These are phyloP conservation scores for Drosophila lutescens DNA, from an alignment of 2,888 invertebrate genomes.

Conservation along the genomic window DNA sequence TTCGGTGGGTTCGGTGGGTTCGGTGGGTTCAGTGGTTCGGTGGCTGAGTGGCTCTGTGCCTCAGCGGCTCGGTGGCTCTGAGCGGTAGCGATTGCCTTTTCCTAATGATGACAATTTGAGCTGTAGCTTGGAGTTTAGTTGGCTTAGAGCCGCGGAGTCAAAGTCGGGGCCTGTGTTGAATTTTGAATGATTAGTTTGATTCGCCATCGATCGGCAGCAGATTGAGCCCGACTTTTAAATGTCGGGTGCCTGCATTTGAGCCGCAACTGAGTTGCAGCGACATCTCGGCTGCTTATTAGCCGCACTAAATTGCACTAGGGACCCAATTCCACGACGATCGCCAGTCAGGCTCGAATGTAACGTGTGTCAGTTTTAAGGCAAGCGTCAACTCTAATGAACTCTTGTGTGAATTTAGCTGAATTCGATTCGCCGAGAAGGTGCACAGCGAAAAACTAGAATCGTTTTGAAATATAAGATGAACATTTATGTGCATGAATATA, in stretches of 20 bases:
- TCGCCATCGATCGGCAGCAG: slow-evolving; percentile 78
- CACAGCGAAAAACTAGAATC: slow-evolving; percentile 19
- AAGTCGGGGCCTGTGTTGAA: slow-evolving; percentile 69
- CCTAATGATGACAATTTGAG: slow-evolving; percentile 82
- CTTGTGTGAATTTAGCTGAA: slow-evolving; percentile 80
- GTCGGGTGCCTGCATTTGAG: slow-evolving; percentile 51
- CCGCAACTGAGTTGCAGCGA: slow-evolving; percentile 57
- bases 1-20: neutral
- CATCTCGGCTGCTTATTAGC: slow-evolving; percentile 79
- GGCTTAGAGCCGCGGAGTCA: slow-evolving; percentile 23
- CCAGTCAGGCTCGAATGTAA: slow-evolving; percentile 67
- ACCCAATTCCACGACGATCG: slow-evolving; percentile 75
- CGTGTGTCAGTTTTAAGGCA: slow-evolving; percentile 81
- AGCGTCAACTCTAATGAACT: slow-evolving; percentile 81
- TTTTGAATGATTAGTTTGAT: slow-evolving; percentile 82
- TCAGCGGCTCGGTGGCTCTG: slow-evolving; percentile 18
- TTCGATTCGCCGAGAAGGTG: slow-evolving; percentile 54
- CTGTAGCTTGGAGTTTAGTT: slow-evolving; percentile 39
- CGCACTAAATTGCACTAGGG: slow-evolving; percentile 80
- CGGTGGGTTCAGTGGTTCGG: slow-evolving; percentile 2
- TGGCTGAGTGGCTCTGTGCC: neutral
- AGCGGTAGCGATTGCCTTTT: slow-evolving; percentile 78
- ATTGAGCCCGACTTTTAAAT: slow-evolving; percentile 80
- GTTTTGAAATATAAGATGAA: too few relatives aligned
- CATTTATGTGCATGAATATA: too few relatives aligned